Evolutionary conservation across 2,797 vertebrate genomes (phyloP), one percentile per base, ranked within the genome.

Genomic region (Artibeus jamaicensis): DNA sequence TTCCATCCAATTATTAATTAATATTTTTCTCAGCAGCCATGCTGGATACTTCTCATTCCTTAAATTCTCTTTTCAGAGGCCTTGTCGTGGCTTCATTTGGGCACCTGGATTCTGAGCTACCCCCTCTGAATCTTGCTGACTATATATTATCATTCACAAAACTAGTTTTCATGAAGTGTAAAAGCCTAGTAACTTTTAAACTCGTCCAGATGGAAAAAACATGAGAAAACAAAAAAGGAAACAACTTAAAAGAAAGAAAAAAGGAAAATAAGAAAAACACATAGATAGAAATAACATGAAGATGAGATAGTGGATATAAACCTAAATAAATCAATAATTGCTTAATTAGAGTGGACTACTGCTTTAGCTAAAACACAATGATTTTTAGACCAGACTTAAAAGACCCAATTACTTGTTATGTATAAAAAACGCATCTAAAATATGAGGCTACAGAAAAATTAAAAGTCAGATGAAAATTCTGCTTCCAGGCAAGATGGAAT

Each of bases 31-130:
- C 53, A 71, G 59, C 91, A 77, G 39, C 44, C 6, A 53, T 42
- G 29, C 59, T 77, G 65, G 65, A 76, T 83, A 44, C 39, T 55
- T 92, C 57, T 91, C 12, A 85, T 94, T 96, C 76, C 50, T 94
- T 94, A 65, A 71, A 68, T 79, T 95, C 14, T 89, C 70, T 94
- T 86, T 76, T 83, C 68, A 46, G 87, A 84, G 83, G 44, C 78
- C 92, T 85, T 85, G 62, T 71, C 82, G 84, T 90, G 89, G 93
- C 90, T 92, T 95, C 83, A 84, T 91, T 84, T 67, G 26, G 48
- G 53, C 48, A 78, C 59, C 55, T 71, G 92, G 46, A 86, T 96
- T 90, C 87, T 81, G 44, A 85, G 65, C 44, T 92, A 5, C 79
- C 44, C 32, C 71, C 42, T 50, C 34, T 71, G 46, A 93, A 46